Percentiles rank a stretch among this genome's conserved stretches.
These are phyloP conservation scores for Lophius americanus DNA, from an alignment of 2,797 vertebrate species.

Conservation along the genomic window DNA sequence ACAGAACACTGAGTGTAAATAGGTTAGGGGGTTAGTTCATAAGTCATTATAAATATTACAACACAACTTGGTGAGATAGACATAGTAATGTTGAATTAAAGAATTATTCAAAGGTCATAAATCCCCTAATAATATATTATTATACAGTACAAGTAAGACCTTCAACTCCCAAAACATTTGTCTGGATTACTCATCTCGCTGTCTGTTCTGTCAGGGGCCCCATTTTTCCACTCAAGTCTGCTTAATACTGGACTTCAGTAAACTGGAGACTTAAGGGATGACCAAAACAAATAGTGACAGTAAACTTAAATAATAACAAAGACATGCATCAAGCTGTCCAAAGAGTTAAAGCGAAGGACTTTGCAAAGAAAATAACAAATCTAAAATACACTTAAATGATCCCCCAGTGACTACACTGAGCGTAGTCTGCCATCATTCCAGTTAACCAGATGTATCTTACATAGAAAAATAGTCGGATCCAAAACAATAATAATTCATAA, in stretches of 20 bases:
- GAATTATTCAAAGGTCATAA: slow-evolving; percentile 42
- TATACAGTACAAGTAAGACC: slow-evolving; percentile 59
- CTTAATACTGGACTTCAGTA: slow-evolving; percentile 67
- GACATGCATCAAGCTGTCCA: slow-evolving; percentile 38
- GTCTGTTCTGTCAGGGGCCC: slow-evolving; percentile 36
- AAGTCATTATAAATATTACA: slow-evolving; percentile 59
- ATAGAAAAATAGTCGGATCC: slow-evolving; percentile 82
- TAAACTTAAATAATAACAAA: slow-evolving; percentile 46
- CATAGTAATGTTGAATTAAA: slow-evolving; percentile 42
- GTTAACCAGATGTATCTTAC: slow-evolving; percentile 76
- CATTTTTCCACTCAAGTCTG: slow-evolving; percentile 7
- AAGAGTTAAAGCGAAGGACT: slow-evolving; percentile 50
- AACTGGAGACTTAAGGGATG: slow-evolving; percentile 40
- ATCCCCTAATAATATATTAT: slow-evolving; percentile 38
- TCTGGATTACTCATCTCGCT: slow-evolving; percentile 23
- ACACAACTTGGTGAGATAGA: slow-evolving; percentile 56
- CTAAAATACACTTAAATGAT: slow-evolving; percentile 34
- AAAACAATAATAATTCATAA: slow-evolving; percentile 77
- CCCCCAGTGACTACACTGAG: slow-evolving; percentile 44
- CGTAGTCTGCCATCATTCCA: slow-evolving; percentile 70
- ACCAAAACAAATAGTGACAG: slow-evolving; percentile 40
- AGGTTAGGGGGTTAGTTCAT: slow-evolving; percentile 67
- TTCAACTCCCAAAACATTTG: slow-evolving; percentile 47
- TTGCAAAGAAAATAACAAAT: slow-evolving; percentile 47
- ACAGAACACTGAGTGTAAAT: slow-evolving; percentile 72